phyloP scores from a whole-genome alignment of 30 jellyfish, hydroid and myxozoan genomes.

The Clytia hemisphaerica region DNA sequence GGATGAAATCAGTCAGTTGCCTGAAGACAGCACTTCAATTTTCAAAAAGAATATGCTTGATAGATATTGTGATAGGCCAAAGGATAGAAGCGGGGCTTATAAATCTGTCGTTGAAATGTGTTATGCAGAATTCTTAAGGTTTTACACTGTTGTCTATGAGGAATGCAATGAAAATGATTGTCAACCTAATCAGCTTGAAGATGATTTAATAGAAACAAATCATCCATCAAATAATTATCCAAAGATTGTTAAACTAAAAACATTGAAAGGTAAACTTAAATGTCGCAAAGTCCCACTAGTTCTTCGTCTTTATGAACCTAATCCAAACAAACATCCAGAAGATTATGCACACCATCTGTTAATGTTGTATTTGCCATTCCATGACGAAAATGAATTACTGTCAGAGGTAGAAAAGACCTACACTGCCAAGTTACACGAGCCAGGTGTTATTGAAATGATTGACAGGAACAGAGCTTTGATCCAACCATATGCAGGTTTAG shows the following conservation, averaged over 20 bases:
- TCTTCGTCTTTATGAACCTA: background rate
- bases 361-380: background rate
- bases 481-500: background rate
- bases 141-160: background rate
- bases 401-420: background rate
- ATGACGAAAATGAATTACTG: background rate
- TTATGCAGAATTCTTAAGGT: constrained; percentile 1
- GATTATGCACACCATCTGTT: constrained; percentile 6
- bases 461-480: background rate
- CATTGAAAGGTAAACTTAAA: background rate
- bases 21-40: background rate
- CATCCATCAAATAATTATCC: background rate
- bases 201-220: background rate
- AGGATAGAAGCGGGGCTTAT: background rate
- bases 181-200: background rate
- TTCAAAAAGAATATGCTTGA: constrained; percentile 1
- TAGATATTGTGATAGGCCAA: constrained; percentile 2
- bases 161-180: background rate
- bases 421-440: background rate
- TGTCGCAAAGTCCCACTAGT: background rate
- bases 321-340: background rate
- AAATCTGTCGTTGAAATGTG: background rate
- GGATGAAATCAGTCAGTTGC: background rate
- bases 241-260: background rate
- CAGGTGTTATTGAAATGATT: background rate